Percentiles rank a stretch among this genome's conserved stretches.
Evolutionary conservation across 2,888 invertebrate genomes (phyloP).

Genomic region (Crioceris asparagi): DNA sequence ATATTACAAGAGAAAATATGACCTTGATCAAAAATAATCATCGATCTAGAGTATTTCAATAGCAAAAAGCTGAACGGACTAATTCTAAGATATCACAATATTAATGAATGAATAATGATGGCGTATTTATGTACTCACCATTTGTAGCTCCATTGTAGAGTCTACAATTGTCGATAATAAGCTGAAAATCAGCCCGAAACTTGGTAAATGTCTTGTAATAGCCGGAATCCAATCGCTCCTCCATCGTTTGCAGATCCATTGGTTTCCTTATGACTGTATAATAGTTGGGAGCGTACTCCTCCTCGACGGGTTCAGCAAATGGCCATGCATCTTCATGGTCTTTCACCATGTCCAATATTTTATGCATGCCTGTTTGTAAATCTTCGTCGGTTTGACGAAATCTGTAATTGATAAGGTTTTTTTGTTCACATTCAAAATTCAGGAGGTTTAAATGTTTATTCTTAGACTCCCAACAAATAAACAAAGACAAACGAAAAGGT

Average conservation of each 20-base stretch:
- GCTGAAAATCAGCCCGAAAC: constrained; percentile 79
- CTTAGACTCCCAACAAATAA: too few relatives aligned
- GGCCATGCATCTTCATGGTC: constrained; percentile 91
- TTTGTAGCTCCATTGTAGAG: constrained; percentile 88
- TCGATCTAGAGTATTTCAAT: too few relatives aligned
- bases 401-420: constrained; percentile 1
- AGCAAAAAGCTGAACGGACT: too few relatives aligned
- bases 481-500: too few relatives aligned
- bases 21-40: too few relatives aligned
- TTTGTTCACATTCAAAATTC: too few relatives aligned
- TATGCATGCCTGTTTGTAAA: constrained; percentile 81
- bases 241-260: constrained; percentile 83
- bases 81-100: too few relatives aligned
- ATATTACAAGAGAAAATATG: too few relatives aligned
- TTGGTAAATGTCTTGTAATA: constrained; percentile 68
- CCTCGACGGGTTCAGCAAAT: constrained; percentile 86
- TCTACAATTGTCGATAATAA: constrained; percentile 87
- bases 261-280: constrained; percentile 65
- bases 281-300: constrained; percentile 83
- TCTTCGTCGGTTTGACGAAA: constrained; percentile 76
- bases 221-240: constrained; percentile 72
- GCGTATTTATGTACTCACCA: constrained; percentile 46
- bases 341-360: constrained; percentile 78
- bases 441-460: too few relatives aligned
- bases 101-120: too few relatives aligned